Evolutionary conservation across 2,888 invertebrate genomes (phyloP).

Genomic region (Diplolepis rosae): DNA sequence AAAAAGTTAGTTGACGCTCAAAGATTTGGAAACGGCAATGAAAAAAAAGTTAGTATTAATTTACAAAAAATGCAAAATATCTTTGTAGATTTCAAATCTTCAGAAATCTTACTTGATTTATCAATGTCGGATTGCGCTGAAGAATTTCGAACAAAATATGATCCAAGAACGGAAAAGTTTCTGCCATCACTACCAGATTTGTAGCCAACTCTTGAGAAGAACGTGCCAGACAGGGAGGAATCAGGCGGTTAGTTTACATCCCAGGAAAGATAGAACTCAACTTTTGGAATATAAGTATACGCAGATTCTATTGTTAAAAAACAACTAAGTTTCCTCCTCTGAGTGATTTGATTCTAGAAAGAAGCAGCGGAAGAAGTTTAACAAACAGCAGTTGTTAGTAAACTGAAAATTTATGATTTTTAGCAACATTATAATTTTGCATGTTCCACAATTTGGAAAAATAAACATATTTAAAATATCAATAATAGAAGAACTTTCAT

Average conservation of each 20-base stretch:
- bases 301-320: slow-evolving; percentile 14
- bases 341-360: slow-evolving; percentile 12
- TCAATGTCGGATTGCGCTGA: neutral
- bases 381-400: neutral
- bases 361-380: neutral
- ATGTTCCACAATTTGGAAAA: no score
- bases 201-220: slow-evolving; percentile 1
- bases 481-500: no score
- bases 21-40: no score
- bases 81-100: neutral
- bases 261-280: slow-evolving; percentile 12
- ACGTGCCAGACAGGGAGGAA: slow-evolving; percentile 20
- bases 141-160: slow-evolving; percentile 23
- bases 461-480: no score
- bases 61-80: no score
- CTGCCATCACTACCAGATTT: neutral
- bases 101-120: neutral
- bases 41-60: no score
- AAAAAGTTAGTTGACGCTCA: no score
- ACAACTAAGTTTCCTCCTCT: slow-evolving; percentile 6
- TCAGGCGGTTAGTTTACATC: slow-evolving; percentile 19
- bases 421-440: neutral
- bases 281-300: slow-evolving; percentile 10
- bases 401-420: neutral
- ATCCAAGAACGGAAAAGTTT: slow-evolving; percentile 12